Base-by-base conservation (phyloP, 2,888 invertebrate species). In the Drosophila silvestris region DNA sequence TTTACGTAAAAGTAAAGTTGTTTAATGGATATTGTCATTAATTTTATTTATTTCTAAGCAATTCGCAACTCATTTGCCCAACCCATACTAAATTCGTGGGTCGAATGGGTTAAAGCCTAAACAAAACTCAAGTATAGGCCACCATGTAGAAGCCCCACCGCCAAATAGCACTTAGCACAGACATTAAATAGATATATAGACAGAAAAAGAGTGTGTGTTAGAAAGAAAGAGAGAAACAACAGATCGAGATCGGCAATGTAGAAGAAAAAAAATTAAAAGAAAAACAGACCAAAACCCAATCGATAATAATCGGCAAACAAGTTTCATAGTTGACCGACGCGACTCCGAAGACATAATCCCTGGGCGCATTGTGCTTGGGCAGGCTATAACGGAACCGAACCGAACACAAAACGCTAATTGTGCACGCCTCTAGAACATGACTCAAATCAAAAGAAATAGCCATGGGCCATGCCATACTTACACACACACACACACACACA, bases 341-440 rank as follows among this genome's bases (percentile, higher is more conserved):
- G 32, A 57, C 70, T 47, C 32, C 35, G 57, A 75, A 74, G 63
- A 77, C 86, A 76, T 90, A 90, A 85, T 85, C 89, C 90, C 85
- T 88, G 79, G 66, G 71, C 80, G 77, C 88, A 84, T 84, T 78
- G 72, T 73, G 54, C 63, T 70, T 60, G 73, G 79, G 56, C 64
- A 62, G 82, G 79, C 79, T 85, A 76, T 85, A 85, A 85, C 85
- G 85, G 85, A 82, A 89, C 82, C 85, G n/a, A 30, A 57, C 47
- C 47, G 78, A 70, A n/a, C 30, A 81, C 85, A 89, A 74, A 81
- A 85, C 89, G 87, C 85, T 85, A 85, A 85, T 90, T 85, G 85
- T 90, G 83, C 85, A 85, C 90, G 85, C 90, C 85, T 85, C 90
- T 81, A 78, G 85, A 85, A 85, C 90, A 85, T 88, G 89, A 90